Percentiles rank a stretch among this genome's conserved stretches.
These are phyloP conservation scores for Panthera tigris DNA, from an alignment of 2,113 vertebrate genomes.

Conservation along the genomic window DNA sequence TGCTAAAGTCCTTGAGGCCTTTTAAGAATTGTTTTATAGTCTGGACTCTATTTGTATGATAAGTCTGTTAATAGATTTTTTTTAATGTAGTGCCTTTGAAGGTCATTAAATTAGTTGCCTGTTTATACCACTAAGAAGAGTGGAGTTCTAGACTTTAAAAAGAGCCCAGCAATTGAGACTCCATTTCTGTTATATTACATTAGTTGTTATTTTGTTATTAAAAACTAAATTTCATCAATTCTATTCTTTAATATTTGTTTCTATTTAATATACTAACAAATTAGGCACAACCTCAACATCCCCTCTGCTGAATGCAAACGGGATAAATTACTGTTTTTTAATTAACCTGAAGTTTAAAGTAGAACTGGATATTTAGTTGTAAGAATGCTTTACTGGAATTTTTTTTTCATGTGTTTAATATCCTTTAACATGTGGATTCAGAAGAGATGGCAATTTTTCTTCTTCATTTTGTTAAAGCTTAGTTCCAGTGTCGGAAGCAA, in stretches of 20 bases:
- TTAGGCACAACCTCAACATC: background rate
- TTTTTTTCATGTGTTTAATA: background rate
- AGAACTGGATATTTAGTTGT: background rate
- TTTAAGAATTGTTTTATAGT: background rate
- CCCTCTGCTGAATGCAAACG: background rate
- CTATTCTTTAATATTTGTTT: background rate
- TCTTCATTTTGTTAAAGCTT: conserved; percentile 78
- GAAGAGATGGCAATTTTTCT: conserved; percentile 43
- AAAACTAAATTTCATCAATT: background rate
- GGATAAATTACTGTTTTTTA: background rate
- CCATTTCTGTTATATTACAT: background rate
- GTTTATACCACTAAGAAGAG: background rate
- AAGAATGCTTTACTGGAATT: background rate
- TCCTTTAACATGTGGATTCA: background rate
- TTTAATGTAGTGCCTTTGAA: background rate
- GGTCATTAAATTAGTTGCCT: background rate
- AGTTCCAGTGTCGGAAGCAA: conserved; percentile 93
- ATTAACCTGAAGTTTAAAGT: background rate
- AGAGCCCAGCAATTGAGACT: background rate
- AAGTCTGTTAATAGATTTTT: background rate
- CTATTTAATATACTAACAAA: background rate
- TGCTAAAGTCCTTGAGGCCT: background rate
- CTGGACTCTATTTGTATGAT: background rate
- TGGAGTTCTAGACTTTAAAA: background rate
- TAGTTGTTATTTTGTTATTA: conserved; percentile 21